Conservation (phyloP, 2,797 vertebrate species). For the Hybognathus amarus region DNA sequence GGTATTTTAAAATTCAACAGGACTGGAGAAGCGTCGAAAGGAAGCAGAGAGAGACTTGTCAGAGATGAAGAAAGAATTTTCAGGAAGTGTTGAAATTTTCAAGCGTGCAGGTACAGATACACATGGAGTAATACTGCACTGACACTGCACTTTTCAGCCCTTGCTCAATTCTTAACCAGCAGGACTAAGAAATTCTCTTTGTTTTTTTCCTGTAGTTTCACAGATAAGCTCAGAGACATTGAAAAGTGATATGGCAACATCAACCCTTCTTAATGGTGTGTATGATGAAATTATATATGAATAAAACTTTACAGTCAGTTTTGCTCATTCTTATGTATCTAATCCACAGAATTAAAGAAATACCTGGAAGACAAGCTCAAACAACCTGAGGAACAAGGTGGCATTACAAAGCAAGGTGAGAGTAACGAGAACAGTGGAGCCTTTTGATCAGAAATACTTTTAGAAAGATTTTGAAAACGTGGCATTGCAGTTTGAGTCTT, state of each 20-base stretch:
- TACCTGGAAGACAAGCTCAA: constrained; percentile 19
- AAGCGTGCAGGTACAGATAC: not conserved
- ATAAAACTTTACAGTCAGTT: not conserved
- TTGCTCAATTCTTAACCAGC: not conserved
- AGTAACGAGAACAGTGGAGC: not conserved
- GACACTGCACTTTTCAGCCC: not conserved
- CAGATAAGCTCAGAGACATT: constrained; percentile 2
- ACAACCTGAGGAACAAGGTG: not conserved
- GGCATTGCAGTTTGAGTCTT: not conserved
- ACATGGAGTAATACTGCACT: constrained; percentile 12
- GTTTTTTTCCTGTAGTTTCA: constrained; percentile 8
- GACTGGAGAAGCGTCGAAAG: not conserved
- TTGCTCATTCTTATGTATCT: not conserved
- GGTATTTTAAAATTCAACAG: not conserved
- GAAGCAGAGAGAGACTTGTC: not conserved
- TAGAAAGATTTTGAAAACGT: not conserved
- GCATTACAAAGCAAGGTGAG: constrained; percentile 20
- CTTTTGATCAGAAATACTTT: not conserved
- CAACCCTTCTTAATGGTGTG: constrained; percentile 12
- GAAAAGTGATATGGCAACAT: not conserved
- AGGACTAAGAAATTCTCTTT: not conserved
- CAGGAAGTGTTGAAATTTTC: not conserved
- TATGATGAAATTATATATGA: not conserved
- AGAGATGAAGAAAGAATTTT: constrained; percentile 6
- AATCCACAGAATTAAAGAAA: constrained; percentile 30